Conservation (phyloP, 2,888 invertebrate genomes). For the Axea sp. region DNA sequence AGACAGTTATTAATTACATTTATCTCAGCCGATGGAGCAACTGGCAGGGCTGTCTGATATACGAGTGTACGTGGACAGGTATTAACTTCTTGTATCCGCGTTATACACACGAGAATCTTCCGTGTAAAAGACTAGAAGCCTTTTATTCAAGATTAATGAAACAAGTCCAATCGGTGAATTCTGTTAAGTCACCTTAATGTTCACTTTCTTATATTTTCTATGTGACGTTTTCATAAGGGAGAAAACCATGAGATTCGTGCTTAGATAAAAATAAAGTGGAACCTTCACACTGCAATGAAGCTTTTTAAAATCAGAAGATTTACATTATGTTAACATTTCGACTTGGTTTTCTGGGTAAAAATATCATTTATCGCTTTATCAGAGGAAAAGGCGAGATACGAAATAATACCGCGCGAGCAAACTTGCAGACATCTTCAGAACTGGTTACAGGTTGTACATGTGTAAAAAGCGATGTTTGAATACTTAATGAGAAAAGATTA, state of each 20-base stretch:
- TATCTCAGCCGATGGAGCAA: conserved; percentile 60
- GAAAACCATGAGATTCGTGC: not conserved
- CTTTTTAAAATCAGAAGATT: no score
- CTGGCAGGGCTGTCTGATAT: conserved; percentile 31
- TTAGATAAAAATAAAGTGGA: not conserved
- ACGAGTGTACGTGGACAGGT: conserved; percentile 41
- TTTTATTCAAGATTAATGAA: conserved; percentile 64
- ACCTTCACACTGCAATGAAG: no score
- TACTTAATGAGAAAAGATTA: no score
- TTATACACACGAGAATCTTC: conserved; percentile 39
- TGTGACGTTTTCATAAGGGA: conserved; percentile 12
- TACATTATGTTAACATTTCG: no score
- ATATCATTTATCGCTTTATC: no score
- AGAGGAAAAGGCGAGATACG: no score
- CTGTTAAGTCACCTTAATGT: conserved; percentile 20
- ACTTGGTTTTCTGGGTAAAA: no score
- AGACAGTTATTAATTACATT: conserved; percentile 74
- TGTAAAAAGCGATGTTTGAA: no score
- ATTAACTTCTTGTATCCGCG: conserved; percentile 47
- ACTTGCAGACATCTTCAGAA: no score
- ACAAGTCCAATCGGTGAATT: conserved; percentile 43
- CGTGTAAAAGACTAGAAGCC: conserved; percentile 59
- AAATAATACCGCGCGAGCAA: no score
- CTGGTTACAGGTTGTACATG: no score
- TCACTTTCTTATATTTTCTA: conserved; percentile 35